Conservation (phyloP, 2,888 invertebrate genomes). For the Andrena camellia region DNA sequence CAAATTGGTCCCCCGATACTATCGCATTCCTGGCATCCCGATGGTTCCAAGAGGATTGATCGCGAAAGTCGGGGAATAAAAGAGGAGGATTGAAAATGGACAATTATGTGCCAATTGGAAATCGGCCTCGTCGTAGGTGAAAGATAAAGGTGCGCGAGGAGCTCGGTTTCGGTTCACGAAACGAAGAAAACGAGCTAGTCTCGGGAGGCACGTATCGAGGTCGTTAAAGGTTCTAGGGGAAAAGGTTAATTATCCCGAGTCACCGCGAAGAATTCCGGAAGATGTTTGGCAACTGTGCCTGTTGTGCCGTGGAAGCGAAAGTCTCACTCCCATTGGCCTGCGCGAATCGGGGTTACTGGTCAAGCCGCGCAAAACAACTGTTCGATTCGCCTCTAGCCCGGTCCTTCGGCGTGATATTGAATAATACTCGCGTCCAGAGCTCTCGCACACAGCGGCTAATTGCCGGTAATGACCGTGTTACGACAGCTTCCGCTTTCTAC, state of each 20-base stretch:
- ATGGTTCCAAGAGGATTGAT: not conserved
- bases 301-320: slow-evolving; percentile 59
- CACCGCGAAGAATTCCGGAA: slow-evolving; percentile 64
- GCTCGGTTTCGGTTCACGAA: slow-evolving; percentile 43
- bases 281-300: slow-evolving; percentile 61
- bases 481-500: slow-evolving; percentile 59
- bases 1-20: not conserved
- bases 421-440: slow-evolving; percentile 45
- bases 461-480: slow-evolving; percentile 54
- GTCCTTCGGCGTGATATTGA: slow-evolving; percentile 48
- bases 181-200: slow-evolving; percentile 29
- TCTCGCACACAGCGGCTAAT: slow-evolving; percentile 35
- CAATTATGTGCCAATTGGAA: slow-evolving; percentile 17
- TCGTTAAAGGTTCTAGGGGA: slow-evolving; percentile 65
- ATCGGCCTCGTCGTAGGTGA: not conserved
- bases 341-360: slow-evolving; percentile 59
- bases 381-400: slow-evolving; percentile 22
- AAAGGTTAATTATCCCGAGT: slow-evolving; percentile 65
- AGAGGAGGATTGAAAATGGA: not conserved
- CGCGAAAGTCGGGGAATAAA: slow-evolving; percentile 11
- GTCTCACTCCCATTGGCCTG: slow-evolving; percentile 54
- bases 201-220: slow-evolving; percentile 56
- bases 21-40: slow-evolving; percentile 5
- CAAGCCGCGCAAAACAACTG: slow-evolving; percentile 30
- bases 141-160: slow-evolving; percentile 9